phyloP scores from a whole-genome alignment of 2,113 vertebrate species.

The Micromys minutus region DNA sequence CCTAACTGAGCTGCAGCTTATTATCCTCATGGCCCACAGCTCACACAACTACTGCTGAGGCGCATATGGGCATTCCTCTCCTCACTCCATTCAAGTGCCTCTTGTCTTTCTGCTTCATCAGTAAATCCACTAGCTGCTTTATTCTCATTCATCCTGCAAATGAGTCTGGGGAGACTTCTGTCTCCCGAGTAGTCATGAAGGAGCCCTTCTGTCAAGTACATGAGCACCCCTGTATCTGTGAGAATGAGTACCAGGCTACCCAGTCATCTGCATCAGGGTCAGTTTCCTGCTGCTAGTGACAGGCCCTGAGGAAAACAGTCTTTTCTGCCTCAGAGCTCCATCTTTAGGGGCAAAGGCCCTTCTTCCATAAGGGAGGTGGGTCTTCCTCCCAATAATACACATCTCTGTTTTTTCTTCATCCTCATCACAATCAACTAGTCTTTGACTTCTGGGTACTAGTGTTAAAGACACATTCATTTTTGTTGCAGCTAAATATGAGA shows the following conservation, averaged over 20 bases:
- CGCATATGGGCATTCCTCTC: neutral
- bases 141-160: neutral
- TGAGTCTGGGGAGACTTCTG: neutral
- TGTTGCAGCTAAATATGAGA: neutral
- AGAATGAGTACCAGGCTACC: neutral
- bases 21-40: neutral
- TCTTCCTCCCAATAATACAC: neutral
- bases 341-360: neutral
- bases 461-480: neutral
- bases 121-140: neutral
- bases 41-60: neutral
- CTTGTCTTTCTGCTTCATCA: neutral
- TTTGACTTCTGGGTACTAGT: neutral
- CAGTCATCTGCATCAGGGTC: neutral
- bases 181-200: neutral
- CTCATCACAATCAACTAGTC: neutral
- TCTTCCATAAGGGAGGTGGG: too few relatives aligned
- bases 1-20: neutral
- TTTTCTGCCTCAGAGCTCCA: neutral
- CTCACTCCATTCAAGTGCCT: neutral
- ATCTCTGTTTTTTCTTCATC: neutral
- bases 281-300: neutral
- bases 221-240: neutral
- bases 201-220: too few relatives aligned
- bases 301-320: neutral